These are phyloP conservation scores for Muscicapa adusta DNA, from an alignment of 2,113 vertebrate species.

Conservation along the genomic window DNA sequence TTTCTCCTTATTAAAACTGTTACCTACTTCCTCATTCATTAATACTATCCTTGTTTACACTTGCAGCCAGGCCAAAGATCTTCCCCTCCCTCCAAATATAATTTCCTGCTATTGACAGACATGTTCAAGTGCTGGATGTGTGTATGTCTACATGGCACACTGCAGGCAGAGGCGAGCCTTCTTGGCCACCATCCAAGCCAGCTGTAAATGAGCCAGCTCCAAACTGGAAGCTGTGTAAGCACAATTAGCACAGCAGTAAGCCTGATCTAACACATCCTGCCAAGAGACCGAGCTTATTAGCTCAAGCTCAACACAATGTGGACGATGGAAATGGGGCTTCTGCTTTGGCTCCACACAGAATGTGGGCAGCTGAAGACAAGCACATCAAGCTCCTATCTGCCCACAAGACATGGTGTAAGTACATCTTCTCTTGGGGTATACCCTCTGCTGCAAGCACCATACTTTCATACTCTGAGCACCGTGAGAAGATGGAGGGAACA, in stretches of 20 bases:
- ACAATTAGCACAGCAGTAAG: conserved; percentile 66
- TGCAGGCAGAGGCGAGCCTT: conserved; percentile 48
- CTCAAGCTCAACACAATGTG: not conserved
- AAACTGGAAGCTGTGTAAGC: conserved; percentile 66
- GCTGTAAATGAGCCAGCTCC: conserved; percentile 64
- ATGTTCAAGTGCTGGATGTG: conserved; percentile 10
- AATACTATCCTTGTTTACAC: conserved; percentile 15
- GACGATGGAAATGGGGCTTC: not conserved
- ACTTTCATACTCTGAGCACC: not conserved
- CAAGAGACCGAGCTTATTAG: conserved; percentile 54
- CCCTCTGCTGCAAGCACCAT: not conserved
- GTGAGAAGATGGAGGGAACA: not conserved
- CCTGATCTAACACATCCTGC: conserved; percentile 56
- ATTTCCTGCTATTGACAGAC: conserved; percentile 59
- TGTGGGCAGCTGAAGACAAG: not conserved
- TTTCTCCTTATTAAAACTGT: not conserved
- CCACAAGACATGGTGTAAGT: accelerated
- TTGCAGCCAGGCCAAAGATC: conserved; percentile 23
- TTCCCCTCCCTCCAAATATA: conserved; percentile 20
- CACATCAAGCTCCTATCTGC: not conserved
- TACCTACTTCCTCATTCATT: conserved; percentile 17
- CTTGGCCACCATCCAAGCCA: conserved; percentile 51
- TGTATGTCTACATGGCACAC: not conserved
- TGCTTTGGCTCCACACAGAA: not conserved
- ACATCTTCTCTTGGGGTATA: not conserved